phyloP scores from a whole-genome alignment of 1,140 invertebrate genomes.

The Drosophila orena region DNA sequence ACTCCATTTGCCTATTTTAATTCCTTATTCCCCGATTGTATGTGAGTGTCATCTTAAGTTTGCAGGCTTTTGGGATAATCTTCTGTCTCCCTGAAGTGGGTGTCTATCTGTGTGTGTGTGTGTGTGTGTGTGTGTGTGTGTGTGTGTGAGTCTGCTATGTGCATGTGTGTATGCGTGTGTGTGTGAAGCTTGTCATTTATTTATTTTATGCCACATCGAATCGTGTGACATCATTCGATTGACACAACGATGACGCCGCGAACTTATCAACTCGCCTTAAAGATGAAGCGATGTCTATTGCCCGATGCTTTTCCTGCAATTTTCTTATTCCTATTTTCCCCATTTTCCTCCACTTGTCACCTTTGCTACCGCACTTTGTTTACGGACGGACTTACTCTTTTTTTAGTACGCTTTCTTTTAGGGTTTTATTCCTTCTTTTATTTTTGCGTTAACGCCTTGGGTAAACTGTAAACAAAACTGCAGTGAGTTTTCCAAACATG shows the following conservation, averaged over 20 bases:
- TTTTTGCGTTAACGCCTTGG: slow-evolving; percentile 44
- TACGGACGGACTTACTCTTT: slow-evolving; percentile 13
- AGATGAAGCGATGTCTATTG: not conserved
- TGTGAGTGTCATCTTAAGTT: slow-evolving; percentile 6
- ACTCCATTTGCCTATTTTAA: slow-evolving; percentile 1
- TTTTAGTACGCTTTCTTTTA: not conserved
- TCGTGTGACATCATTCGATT: slow-evolving; percentile 69
- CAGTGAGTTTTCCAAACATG: slow-evolving; percentile 1
- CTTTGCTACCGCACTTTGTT: slow-evolving; percentile 20
- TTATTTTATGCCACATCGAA: slow-evolving; percentile 49
- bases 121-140: too few species aligned
- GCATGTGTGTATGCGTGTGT: slow-evolving; percentile 14
- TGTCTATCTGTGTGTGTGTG: not conserved
- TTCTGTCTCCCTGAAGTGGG: slow-evolving; percentile 36
- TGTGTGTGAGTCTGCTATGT: not conserved
- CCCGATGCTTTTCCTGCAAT: not conserved
- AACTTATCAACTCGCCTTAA: slow-evolving; percentile 26
- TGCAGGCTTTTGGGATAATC: slow-evolving; percentile 38
- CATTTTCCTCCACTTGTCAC: slow-evolving; percentile 3
- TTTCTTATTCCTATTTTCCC: not conserved
- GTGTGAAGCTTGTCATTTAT: slow-evolving; percentile 47
- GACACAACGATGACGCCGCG: slow-evolving; percentile 42
- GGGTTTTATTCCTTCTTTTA: not conserved
- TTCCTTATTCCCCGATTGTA: not conserved
- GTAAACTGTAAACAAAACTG: slow-evolving; percentile 38